Conservation (phyloP, 2,113 vertebrate species). For the Perognathus longimembris region DNA sequence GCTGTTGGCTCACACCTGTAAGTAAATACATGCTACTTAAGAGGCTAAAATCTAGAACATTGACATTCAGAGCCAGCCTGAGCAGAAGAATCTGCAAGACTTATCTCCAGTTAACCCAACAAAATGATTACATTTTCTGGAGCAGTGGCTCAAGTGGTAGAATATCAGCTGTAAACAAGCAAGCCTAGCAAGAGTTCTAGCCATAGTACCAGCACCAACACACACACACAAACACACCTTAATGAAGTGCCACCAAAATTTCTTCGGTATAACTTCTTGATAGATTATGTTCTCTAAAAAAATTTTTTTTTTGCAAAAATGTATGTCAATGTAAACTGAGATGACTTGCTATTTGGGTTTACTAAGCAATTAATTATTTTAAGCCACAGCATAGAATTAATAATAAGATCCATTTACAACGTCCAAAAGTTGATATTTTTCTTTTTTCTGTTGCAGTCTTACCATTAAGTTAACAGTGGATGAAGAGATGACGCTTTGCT, state of each 20-base stretch:
- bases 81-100: too few species aligned
- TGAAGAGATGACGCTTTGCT: constrained; percentile 86
- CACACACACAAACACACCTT: too few species aligned
- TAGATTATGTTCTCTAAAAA: not conserved
- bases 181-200: too few species aligned
- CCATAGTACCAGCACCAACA: too few species aligned
- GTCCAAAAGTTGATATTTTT: constrained; percentile 64
- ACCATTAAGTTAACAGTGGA: constrained; percentile 86
- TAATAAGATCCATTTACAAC: constrained; percentile 56
- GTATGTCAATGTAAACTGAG: constrained; percentile 28
- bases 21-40: too few species aligned
- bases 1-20: too few species aligned
- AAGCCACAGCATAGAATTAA: constrained; percentile 46
- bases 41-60: too few species aligned
- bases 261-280: constrained; percentile 13
- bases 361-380: constrained; percentile 45
- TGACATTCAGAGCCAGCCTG: too few species aligned
- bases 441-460: constrained; percentile 87
- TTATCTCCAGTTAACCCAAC: too few species aligned
- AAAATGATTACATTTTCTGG: too few species aligned
- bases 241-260: not conserved
- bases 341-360: constrained; percentile 55
- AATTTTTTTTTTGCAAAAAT: not conserved
- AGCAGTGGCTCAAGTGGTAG: too few species aligned
- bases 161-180: too few species aligned